phyloP scores from a whole-genome alignment of 2,797 vertebrate species.

The Labroides dimidiatus region DNA sequence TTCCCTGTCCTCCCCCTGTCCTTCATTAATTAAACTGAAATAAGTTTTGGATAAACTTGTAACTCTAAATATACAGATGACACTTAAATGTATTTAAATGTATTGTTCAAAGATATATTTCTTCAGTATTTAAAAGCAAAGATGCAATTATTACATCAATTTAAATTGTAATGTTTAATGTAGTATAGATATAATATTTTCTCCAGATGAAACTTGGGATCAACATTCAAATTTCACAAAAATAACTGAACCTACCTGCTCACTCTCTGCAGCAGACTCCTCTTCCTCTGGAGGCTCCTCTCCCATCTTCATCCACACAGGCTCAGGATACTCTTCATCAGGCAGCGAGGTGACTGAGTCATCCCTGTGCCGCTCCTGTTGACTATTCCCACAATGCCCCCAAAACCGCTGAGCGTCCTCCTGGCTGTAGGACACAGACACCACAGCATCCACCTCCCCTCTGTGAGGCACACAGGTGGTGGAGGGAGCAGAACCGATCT shows the following conservation, averaged over 20 bases:
- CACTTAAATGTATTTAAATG: no score
- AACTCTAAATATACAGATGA: no score
- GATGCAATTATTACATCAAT: no score
- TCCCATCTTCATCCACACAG: slow-evolving; percentile 71
- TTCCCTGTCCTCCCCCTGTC: not conserved
- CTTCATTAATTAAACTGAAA: no score
- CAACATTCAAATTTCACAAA: no score
- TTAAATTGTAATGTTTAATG: no score
- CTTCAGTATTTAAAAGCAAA: no score
- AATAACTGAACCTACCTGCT: slow-evolving; percentile 62
- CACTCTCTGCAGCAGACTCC: slow-evolving; percentile 46
- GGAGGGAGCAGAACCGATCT: slow-evolving; percentile 40
- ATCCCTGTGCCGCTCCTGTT: slow-evolving; percentile 37
- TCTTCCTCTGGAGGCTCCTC: slow-evolving; percentile 66
- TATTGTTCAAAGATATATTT: no score
- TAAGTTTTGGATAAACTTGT: no score
- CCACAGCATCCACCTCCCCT: slow-evolving; percentile 70
- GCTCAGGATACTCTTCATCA: slow-evolving; percentile 78
- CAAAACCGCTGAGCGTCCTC: slow-evolving; percentile 72
- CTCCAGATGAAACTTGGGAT: no score
- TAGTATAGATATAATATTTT: no score
- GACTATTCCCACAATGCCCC: slow-evolving; percentile 57
- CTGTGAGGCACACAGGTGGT: slow-evolving; percentile 43
- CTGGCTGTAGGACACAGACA: slow-evolving; percentile 75
- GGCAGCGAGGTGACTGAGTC: slow-evolving; percentile 62